Evolutionary conservation across 2,888 invertebrate species (phyloP), one percentile per base, ranked within the genome.

Genomic region (Tethea ocularis): DNA sequence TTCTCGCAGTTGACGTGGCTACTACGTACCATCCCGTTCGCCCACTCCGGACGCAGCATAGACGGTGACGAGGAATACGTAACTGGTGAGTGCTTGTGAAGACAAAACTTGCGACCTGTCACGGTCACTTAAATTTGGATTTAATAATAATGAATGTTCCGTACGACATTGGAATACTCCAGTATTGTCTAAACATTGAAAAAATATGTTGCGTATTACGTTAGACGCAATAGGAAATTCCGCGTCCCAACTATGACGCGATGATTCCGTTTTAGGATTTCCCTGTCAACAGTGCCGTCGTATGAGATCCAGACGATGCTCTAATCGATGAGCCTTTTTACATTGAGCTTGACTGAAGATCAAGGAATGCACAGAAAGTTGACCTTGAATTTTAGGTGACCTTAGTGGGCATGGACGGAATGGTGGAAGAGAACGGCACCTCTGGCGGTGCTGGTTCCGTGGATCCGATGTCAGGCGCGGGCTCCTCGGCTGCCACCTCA

Each of bases 31-130:
- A 95, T 95, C 95, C 95, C 95, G 95, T 95, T 96, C 96, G 96
- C 96, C 97, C 97, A 97, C 96, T 97, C 97, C 96, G 96, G 96
- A 96, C 95, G 96, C 97, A 96, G 96, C 96, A 96, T 96, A 96
- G 95, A 96, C 96, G 96, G 97, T 97, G 97, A 97, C 97, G 97
- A 97, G 96, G 96, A 96, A 96, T 96, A 97, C 97, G 97, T 97
- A 97, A 97, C 96, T 95, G 96, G 96, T 96, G 96, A 96, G 96
- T 96, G 95, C 95, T 95, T 88, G 87, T 86, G 91, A 91, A 92
- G 92, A 90, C 91, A 83, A 87, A 88, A 90, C 90, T 92, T 90
- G 87, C 89, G 87, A 90, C 84, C 91, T 91, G 92, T 93, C 92
- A 92, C 87, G 89, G 87, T 86, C 88, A 83, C 83, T 81, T 84